Evolutionary conservation across 2,797 vertebrate genomes (phyloP), one percentile per base, ranked within the genome.

Genomic region (Leptodactylus fallax): DNA sequence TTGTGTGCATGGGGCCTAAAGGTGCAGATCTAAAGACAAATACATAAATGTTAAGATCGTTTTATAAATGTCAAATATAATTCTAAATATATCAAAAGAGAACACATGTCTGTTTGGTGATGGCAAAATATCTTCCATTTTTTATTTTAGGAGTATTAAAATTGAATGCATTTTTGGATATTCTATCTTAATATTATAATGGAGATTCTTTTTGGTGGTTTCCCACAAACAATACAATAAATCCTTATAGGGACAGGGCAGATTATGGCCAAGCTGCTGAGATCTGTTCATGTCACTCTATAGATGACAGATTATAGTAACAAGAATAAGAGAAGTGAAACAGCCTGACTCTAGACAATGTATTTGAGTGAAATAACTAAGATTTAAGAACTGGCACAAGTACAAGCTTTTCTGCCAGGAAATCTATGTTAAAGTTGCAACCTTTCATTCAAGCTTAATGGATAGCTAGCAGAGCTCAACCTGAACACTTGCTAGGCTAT

Each of bases 341-440:
- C 63, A 67, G 77, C 11, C 85, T 69, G 63, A 77, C 74, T 77
- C 58, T 36, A 85, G 85, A 79, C 85, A 79, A 86, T 86, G 76
- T 45, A 79, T 86, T 49, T 79, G 78, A 80, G 78, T 65, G 36
- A 72, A 72, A 87, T 87, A 81, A 87, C 77, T 87, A 80, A 87
- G 78, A 87, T 87, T 87, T 87, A 87, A 36, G 85, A 87, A 61
- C 85, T 81, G 65, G 77, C 85, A 86, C 76, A 86, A 79, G 77
- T 71, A 79, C 76, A 87, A 72, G 78, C 65, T n/a, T 81, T 65
- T 86, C 63, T 86, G 85, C 85, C 63, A 81, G 85, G 85, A 81
- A 87, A 87, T 78, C 86, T 78, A 83, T 56, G 81, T 83, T 87
- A 87, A 87, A 83, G 72, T 78, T 87, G 80, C 86, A 83, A 78